Percentiles rank a stretch among this genome's conserved stretches.
phyloP scores from a whole-genome alignment of 1,140 invertebrate species.

The Micrasema minimum region DNA sequence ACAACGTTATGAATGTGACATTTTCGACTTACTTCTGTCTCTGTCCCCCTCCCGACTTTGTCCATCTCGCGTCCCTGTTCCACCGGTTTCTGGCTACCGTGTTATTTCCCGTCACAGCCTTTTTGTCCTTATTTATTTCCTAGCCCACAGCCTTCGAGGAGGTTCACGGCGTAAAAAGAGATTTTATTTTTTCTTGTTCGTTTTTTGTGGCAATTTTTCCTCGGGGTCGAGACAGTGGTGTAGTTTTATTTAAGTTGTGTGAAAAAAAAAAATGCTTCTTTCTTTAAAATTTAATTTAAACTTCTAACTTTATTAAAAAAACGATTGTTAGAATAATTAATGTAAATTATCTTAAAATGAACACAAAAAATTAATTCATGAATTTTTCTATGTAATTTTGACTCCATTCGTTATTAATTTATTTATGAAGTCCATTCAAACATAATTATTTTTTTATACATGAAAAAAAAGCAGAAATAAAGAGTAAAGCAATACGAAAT shows the following conservation, averaged over 20 bases:
- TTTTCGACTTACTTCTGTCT: slow-evolving; percentile 41
- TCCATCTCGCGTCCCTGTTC: slow-evolving; percentile 22
- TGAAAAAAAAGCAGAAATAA: too few species aligned
- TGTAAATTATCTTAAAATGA: too few species aligned
- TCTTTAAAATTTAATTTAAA: too few species aligned
- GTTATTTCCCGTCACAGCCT: slow-evolving; percentile 47
- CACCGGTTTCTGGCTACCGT: slow-evolving; percentile 38
- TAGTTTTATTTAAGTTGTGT: not conserved
- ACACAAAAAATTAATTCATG: too few species aligned
- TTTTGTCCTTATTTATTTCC: slow-evolving; percentile 49
- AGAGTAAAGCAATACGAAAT: too few species aligned
- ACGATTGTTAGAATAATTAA: too few species aligned
- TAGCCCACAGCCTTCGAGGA: slow-evolving; percentile 25
- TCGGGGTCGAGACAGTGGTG: not conserved
- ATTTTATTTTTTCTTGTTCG: slow-evolving; percentile 5
- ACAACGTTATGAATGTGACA: slow-evolving; percentile 51
- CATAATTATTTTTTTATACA: too few species aligned
- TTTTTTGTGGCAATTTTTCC: slow-evolving; percentile 3
- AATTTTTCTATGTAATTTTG: too few species aligned
- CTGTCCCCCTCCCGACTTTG: slow-evolving; percentile 5
- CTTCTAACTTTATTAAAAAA: too few species aligned
- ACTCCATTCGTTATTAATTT: too few species aligned
- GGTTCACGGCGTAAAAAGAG: slow-evolving; percentile 12
- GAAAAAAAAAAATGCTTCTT: too few species aligned
- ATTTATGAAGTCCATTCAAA: too few species aligned